A percentile compares a stretch with the other conserved stretches of the same genome.
Evolutionary conservation across 2,888 invertebrate genomes (phyloP).

Genomic region (Lordiphosa fenestrarum): DNA sequence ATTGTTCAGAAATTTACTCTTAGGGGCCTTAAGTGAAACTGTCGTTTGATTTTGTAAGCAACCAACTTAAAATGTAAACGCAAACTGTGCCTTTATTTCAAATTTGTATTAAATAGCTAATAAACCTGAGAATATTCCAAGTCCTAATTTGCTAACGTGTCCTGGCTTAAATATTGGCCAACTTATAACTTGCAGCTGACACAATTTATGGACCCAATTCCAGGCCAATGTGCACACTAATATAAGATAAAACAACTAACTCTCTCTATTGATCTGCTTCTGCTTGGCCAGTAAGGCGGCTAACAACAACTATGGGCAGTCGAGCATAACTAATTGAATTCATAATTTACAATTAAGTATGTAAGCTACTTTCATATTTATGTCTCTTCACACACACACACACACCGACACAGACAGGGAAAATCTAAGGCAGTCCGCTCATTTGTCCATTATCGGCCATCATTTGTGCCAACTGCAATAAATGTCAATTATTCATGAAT

Average conservation of each 20-base stretch:
- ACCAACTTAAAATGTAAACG: no score
- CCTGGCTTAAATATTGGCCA: no score
- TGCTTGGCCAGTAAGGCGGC: constrained; percentile 11
- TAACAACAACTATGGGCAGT: constrained; percentile 29
- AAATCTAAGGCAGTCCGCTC: background rate
- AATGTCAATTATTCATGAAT: constrained; percentile 73
- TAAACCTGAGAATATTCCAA: no score
- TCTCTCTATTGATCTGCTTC: constrained; percentile 14
- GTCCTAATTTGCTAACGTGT: no score
- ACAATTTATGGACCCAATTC: no score
- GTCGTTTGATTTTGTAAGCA: no score
- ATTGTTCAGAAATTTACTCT: no score
- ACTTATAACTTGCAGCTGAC: no score
- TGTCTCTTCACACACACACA: constrained; percentile 50
- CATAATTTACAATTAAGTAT: constrained; percentile 71
- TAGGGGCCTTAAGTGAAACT: no score
- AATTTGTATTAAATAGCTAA: no score
- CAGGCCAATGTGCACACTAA: no score
- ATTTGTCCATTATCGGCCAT: constrained; percentile 63
- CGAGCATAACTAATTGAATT: constrained; percentile 65
- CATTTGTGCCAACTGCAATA: constrained; percentile 72
- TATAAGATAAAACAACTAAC: constrained; percentile 23
- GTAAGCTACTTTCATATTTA: constrained; percentile 72
- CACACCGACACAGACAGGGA: constrained; percentile 11
- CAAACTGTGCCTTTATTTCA: no score